phyloP scores from a whole-genome alignment of 2,797 vertebrate genomes.

The Micrastur ruficollis region DNA sequence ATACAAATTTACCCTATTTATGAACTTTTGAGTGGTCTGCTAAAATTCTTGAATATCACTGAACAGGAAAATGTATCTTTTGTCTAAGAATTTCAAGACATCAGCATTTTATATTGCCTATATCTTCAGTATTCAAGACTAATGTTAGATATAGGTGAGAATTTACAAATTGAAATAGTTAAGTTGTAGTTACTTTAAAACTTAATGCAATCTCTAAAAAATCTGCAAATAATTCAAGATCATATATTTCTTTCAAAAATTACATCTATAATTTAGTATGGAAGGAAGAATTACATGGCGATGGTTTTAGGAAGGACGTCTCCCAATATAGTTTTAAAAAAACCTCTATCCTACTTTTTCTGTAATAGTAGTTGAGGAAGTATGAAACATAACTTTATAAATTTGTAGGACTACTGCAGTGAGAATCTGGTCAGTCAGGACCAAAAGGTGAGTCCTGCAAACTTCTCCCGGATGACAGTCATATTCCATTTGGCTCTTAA shows the following conservation, averaged over 20 bases:
- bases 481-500: background rate
- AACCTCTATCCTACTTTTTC: background rate
- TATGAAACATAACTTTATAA: background rate
- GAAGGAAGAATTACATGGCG: background rate
- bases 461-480: background rate
- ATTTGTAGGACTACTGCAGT: background rate
- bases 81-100: background rate
- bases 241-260: conserved; percentile 24
- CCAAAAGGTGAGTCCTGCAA: background rate
- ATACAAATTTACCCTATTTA: background rate
- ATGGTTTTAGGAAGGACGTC: background rate
- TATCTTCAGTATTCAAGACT: background rate
- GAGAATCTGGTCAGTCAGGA: background rate
- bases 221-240: background rate
- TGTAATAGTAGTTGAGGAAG: background rate
- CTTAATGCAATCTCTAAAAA: background rate
- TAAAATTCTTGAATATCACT: background rate
- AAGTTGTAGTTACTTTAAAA: background rate
- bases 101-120: background rate
- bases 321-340: background rate
- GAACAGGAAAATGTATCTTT: background rate
- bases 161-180: background rate
- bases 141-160: background rate
- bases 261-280: background rate
- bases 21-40: background rate